A percentile compares a stretch with the other conserved stretches of the same genome.
phyloP scores from a whole-genome alignment of 2,113 vertebrate species.

The Muntiacus reevesi region DNA sequence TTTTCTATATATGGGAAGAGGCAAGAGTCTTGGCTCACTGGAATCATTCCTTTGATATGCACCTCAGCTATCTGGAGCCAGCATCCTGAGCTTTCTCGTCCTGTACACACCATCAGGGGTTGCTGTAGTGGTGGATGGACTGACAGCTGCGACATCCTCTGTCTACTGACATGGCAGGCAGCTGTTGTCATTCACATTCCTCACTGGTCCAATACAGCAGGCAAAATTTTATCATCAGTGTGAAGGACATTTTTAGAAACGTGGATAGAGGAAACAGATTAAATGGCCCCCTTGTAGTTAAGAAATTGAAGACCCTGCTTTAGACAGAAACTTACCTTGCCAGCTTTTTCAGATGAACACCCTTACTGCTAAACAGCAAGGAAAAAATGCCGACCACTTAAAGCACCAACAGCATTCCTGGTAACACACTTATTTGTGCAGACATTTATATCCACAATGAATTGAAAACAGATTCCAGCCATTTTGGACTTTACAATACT shows the following conservation, averaged over 20 bases:
- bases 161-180: not conserved
- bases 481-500: not conserved
- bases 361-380: not conserved
- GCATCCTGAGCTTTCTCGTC: not conserved
- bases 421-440: not conserved
- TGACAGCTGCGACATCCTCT: not conserved
- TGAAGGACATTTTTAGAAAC: not conserved
- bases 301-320: not conserved
- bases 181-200: not conserved
- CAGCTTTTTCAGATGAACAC: not conserved
- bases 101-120: not conserved
- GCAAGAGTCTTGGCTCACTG: not conserved
- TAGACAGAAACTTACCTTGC: not conserved
- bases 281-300: not conserved
- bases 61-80: not conserved
- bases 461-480: not conserved
- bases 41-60: not conserved
- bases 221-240: not conserved
- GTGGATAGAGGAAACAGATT: not conserved
- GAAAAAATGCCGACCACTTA: not conserved
- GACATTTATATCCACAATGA: not conserved
- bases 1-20: not conserved
- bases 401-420: not conserved
- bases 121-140: not conserved
- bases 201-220: not conserved